Base-by-base conservation (phyloP, 2,888 invertebrate species). In the Diarsia mendica region DNA sequence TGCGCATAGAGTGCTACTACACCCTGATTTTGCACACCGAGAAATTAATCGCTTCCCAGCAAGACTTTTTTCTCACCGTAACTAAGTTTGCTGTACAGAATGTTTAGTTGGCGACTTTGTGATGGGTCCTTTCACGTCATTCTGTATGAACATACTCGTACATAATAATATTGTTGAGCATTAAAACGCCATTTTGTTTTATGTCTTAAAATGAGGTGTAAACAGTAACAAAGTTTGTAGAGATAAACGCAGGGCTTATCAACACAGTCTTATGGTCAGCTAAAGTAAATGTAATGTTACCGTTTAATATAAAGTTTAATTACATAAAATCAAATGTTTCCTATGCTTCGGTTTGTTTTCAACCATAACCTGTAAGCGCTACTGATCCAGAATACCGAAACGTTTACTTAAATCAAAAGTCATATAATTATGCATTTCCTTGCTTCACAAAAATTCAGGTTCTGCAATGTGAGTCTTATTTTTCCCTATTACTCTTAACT, bases 271-370 rank as follows among this genome's bases (percentile, higher is more conserved):
- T 23, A 67, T 65, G 33, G 61, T 58, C 66, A 39, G 61, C 55
- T 73, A 8, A 61, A 44, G 28, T 0, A 80, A 80, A 84, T 39
- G 44, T 71, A 75, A 80, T 61, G 70, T 66, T 80, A 75, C 82
- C 84, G 75, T 65, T 65, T 44, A 63, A 28, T 71, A 63, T 75
- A 82, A 84, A 82, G 11, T 75, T 60, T 58, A 71, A 72, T 72
- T 72, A 68, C 53, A 66, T 75, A 15, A 49, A 81, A 71, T 69
- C 65, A 11, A 76, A 71, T 75, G 71, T 48, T 71, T 81, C 61
- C 64, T 70, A 39, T 33, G 23, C 39, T 67, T 20, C 10, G 63
- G 39, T 55, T 60, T 33, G n/a, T 49, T 2, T n/a, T 18, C 51
- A 65, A 83, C 48, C 28, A 68, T 80, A 28, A 55, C n/a, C n/a